These are phyloP conservation scores for Ctenodactylus gundi DNA, from an alignment of 2,113 vertebrate species.

Conservation along the genomic window DNA sequence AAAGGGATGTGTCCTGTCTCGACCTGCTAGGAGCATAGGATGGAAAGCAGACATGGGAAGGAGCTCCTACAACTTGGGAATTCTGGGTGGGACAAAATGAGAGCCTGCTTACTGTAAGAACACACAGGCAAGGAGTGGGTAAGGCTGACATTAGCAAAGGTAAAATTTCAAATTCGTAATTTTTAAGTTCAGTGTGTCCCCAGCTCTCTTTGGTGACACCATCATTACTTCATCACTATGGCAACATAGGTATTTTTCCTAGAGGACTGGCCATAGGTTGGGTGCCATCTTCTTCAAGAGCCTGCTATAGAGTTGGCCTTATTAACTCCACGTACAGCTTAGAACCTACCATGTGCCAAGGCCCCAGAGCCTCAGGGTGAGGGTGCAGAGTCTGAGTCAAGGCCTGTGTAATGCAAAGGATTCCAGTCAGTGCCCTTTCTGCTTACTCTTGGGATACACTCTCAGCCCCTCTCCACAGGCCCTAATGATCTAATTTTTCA, in stretches of 20 bases:
- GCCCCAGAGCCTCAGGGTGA: neutral
- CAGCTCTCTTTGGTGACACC: neutral
- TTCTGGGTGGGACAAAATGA: neutral
- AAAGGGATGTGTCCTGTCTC: neutral
- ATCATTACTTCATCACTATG: neutral
- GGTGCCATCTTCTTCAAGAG: neutral
- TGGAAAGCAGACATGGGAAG: neutral
- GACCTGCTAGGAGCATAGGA: neutral
- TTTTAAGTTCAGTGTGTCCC: neutral
- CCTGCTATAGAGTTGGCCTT: neutral
- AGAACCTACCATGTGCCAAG: neutral
- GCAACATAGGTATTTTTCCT: neutral
- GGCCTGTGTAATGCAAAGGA: neutral
- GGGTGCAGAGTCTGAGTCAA: neutral
- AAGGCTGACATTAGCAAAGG: neutral
- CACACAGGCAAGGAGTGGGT: neutral
- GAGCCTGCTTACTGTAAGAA: neutral
- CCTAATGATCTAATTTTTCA: neutral
- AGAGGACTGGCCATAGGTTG: neutral
- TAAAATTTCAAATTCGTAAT: neutral
- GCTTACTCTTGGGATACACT: neutral
- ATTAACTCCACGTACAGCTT: neutral
- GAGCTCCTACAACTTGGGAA: neutral
- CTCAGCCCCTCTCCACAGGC: neutral
- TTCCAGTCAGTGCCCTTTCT: neutral